Evolutionary conservation across 2,888 invertebrate species (phyloP).

Genomic region (Odontocolon sp.): DNA sequence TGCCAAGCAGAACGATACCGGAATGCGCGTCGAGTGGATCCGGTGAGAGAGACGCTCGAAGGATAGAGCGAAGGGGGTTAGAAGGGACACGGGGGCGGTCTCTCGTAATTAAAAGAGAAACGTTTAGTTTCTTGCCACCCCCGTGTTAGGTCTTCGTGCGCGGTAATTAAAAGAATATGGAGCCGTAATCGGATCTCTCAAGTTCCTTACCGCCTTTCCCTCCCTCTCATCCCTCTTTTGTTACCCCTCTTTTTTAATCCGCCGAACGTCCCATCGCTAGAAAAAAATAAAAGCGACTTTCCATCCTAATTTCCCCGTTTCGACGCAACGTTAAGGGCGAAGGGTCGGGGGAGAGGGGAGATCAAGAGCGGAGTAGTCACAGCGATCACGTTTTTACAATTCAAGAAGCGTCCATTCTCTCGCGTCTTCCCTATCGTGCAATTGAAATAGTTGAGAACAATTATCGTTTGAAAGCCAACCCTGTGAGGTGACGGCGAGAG

Average conservation of each 20-base stretch:
- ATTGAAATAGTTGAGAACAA: slow-evolving; percentile 78
- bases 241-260: slow-evolving; percentile 55
- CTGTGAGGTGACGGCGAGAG: slow-evolving; percentile 13
- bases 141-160: slow-evolving; percentile 52
- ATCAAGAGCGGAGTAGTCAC: neutral
- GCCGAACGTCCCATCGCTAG: neutral
- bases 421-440: slow-evolving; percentile 42
- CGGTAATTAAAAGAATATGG: slow-evolving; percentile 80
- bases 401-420: slow-evolving; percentile 21
- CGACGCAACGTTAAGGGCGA: slow-evolving; percentile 28
- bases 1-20: slow-evolving; percentile 77
- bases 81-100: slow-evolving; percentile 48
- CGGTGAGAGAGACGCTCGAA: slow-evolving; percentile 36
- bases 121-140: slow-evolving; percentile 74
- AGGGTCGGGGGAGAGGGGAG: neutral
- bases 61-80: neutral
- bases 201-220: neutral
- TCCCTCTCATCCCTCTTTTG: slow-evolving; percentile 17
- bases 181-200: slow-evolving; percentile 72
- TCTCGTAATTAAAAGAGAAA: slow-evolving; percentile 79
- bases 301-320: slow-evolving; percentile 74
- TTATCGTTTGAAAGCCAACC: slow-evolving; percentile 69
- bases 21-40: slow-evolving; percentile 75
- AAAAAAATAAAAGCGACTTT: slow-evolving; percentile 41
- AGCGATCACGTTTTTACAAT: slow-evolving; percentile 55